Percentiles rank a stretch among this genome's conserved stretches.
Conservation (phyloP, 2,113 vertebrate species). For the Toxotes chatareus region DNA sequence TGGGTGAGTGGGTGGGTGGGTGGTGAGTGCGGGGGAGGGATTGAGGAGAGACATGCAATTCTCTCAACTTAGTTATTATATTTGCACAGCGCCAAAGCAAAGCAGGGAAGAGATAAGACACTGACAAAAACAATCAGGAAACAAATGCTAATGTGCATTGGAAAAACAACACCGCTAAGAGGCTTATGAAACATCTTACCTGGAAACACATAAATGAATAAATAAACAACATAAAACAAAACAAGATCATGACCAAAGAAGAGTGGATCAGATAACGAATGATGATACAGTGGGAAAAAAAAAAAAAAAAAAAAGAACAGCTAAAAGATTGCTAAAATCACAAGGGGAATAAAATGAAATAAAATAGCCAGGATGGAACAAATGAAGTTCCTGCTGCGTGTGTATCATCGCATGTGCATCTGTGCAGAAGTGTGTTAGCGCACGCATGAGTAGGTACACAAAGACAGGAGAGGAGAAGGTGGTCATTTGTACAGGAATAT, state of each 20-base stretch:
- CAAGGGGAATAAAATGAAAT: slow-evolving; percentile 44
- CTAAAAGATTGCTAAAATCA: slow-evolving; percentile 54
- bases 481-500: slow-evolving; percentile 38
- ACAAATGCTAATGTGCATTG: slow-evolving; percentile 41
- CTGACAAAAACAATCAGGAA: slow-evolving; percentile 55
- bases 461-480: slow-evolving; percentile 28
- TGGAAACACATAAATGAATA: slow-evolving; percentile 59
- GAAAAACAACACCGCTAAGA: slow-evolving; percentile 56
- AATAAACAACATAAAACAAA: slow-evolving; percentile 44
- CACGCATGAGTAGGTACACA: slow-evolving; percentile 48
- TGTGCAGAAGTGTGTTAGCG: slow-evolving; percentile 27
- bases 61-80: slow-evolving; percentile 68
- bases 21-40: slow-evolving; percentile 50
- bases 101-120: slow-evolving; percentile 45
- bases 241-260: slow-evolving; percentile 21
- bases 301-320: not conserved
- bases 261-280: slow-evolving; percentile 43
- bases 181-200: slow-evolving; percentile 59
- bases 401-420: slow-evolving; percentile 9
- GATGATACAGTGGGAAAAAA: slow-evolving; percentile 18
- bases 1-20: slow-evolving; percentile 18
- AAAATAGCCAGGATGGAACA: slow-evolving; percentile 34
- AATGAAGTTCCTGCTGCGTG: slow-evolving; percentile 51
- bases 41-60: slow-evolving; percentile 54
- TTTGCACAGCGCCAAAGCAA: slow-evolving; percentile 50